Evolutionary conservation across 2,113 vertebrate species (phyloP).

Genomic region (Motacilla alba): DNA sequence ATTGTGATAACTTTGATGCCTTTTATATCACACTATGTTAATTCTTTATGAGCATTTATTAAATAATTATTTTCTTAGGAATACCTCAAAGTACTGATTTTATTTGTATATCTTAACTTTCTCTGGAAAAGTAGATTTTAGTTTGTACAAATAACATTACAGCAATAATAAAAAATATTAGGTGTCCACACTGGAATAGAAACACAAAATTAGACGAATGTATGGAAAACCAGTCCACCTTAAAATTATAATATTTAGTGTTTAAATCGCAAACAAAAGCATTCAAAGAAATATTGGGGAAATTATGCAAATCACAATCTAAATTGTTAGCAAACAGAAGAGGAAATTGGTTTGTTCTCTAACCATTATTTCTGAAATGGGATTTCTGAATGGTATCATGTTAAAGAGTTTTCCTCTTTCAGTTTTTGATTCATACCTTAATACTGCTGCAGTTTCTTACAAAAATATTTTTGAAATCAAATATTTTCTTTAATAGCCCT

Average conservation of each 20-base stretch:
- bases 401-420: not conserved
- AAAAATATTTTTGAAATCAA: not conserved
- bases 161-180: not conserved
- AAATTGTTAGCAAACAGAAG: not conserved
- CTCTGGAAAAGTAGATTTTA: not conserved
- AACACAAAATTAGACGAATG: not conserved
- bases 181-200: not conserved
- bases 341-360: not conserved
- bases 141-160: not conserved
- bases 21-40: not conserved
- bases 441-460: not conserved
- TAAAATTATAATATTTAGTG: not conserved
- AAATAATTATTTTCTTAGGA: not conserved
- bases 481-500: not conserved
- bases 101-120: not conserved
- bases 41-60: not conserved
- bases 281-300: not conserved
- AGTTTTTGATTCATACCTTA: not conserved
- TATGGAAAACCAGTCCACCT: not conserved
- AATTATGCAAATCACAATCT: not conserved
- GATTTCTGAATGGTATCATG: not conserved
- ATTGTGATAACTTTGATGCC: not conserved
- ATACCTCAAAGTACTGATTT: not conserved
- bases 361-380: not conserved
- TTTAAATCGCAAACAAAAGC: not conserved